A percentile compares a stretch with the other conserved stretches of the same genome.
Conservation (phyloP, 2,888 invertebrate genomes). For the Synergus japonicus region DNA sequence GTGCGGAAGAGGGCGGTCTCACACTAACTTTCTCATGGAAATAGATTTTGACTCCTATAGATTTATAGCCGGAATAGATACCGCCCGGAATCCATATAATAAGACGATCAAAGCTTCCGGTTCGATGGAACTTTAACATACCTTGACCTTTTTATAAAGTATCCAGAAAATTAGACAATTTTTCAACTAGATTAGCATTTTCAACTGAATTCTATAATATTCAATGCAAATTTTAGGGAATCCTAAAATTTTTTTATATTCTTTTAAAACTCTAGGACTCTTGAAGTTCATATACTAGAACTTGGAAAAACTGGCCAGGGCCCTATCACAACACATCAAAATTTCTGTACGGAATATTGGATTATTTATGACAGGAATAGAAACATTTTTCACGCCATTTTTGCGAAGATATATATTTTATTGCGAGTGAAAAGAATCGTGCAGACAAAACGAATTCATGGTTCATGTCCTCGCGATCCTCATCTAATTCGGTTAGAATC, state of each 20-base stretch:
- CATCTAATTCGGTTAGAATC: constrained; percentile 75
- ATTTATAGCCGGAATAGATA: constrained; percentile 57
- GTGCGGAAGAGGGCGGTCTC: constrained; percentile 67
- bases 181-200: not conserved
- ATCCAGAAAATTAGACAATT: not conserved
- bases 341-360: not conserved
- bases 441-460: constrained; percentile 37
- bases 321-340: too few relatives aligned
- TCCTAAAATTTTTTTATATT: too few relatives aligned
- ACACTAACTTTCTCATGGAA: constrained; percentile 59
- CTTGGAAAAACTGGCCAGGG: too few relatives aligned
- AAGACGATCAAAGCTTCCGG: constrained; percentile 18
- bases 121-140: constrained; percentile 12
- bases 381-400: not conserved
- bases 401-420: not conserved
- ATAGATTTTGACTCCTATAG: constrained; percentile 48
- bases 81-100: constrained; percentile 48
- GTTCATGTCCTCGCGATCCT: constrained; percentile 51
- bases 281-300: too few relatives aligned
- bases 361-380: not conserved
- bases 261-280: too few relatives aligned
- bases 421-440: not conserved
- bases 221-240: too few relatives aligned
- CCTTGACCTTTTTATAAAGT: not conserved
- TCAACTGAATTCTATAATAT: too few relatives aligned